phyloP scores from a whole-genome alignment of 1,140 invertebrate genomes.

The Solenopsis invicta region DNA sequence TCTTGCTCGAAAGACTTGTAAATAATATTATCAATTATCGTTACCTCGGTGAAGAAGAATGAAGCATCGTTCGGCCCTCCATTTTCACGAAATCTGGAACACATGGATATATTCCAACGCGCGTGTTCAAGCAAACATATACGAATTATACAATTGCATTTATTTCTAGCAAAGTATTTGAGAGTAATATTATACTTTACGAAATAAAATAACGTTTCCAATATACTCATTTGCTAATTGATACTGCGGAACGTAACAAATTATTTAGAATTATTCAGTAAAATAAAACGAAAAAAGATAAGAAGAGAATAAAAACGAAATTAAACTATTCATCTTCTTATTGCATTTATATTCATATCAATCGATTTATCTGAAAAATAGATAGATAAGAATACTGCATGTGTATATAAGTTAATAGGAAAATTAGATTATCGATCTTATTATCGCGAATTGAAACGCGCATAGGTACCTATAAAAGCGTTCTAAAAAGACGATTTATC shows the following conservation, averaged over 20 bases:
- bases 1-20: not conserved
- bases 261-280: not conserved
- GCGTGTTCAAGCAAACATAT: not conserved
- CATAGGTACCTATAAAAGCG: not conserved
- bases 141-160: not conserved
- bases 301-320: not conserved
- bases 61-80: constrained; percentile 67
- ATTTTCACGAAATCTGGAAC: constrained; percentile 75
- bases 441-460: not conserved
- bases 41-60: constrained; percentile 72
- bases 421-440: not conserved
- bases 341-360: not conserved
- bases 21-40: not conserved
- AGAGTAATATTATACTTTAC: not conserved
- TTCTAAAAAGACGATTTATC: not conserved
- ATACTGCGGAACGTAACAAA: not conserved
- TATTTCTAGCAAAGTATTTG: not conserved
- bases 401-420: not conserved
- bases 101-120: not conserved
- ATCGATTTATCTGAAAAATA: constrained; percentile 4
- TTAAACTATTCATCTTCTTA: not conserved
- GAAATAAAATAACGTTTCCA: not conserved
- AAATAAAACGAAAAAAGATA: not conserved
- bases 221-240: not conserved
- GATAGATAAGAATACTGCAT: not conserved